Base-by-base conservation (phyloP, 2,113 vertebrate species). In the Daphoenositta chrysoptera region DNA sequence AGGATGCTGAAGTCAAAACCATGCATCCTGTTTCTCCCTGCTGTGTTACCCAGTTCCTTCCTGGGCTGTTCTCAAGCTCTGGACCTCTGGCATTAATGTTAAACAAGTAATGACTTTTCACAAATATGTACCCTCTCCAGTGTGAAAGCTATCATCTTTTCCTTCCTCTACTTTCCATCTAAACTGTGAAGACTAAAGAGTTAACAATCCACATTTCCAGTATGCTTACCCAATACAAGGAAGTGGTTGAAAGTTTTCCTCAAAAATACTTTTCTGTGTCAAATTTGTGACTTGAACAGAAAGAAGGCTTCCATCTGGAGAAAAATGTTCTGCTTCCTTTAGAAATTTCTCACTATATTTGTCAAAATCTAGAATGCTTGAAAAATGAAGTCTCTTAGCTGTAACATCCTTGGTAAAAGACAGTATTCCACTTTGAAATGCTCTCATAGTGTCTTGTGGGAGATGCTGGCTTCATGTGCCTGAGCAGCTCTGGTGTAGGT, bases 61-160 rank as follows among this genome's bases (percentile, higher is more conserved):
- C 70, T 53, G 45, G 51, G 31, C 39, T 92, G 26, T 20, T 82
- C 8, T 51, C 33, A 48, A 51, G 31, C 10, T 44, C 18, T 79
- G 22, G 11, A 42, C 6, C 21, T 60, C 45, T 42, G 54, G 16
- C 14, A 28, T 11, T 82, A 40, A 14, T 57, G 26, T 71, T 65
- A 54, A 64, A 28, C 3, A 11, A 70, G 6, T 30, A 70, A 47
- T 53, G 10, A 19, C 9, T 51, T 79, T 58, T 66, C 66, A 68
- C 22, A 83, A 37, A 42, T 45, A 23, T 0, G 10, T n/a, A 21
- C 1, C 0, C 4, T 70, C 4, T 73, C 23, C 56, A 21, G 4
- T 1, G 2, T 48, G n/a, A 70, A 69, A 81, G 42, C 18, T 44
- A 44, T 5, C 11, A 15, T 73, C 19, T 48, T 77, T 44, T n/a